Evolutionary conservation across 2,113 vertebrate genomes (phyloP).

Genomic region (Triplophysa siluroides): DNA sequence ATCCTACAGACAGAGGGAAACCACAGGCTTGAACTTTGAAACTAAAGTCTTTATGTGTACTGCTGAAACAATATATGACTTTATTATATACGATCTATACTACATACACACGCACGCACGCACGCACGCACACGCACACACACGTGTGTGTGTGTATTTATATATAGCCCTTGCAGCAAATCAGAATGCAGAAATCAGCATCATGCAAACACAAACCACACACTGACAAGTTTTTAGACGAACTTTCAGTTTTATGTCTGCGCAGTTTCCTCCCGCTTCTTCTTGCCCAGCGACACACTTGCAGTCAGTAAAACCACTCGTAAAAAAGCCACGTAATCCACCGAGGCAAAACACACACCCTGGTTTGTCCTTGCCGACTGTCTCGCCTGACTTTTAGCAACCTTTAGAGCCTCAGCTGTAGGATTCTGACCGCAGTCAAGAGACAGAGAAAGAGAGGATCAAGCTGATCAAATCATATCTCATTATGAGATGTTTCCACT

Average conservation of each 20-base stretch:
- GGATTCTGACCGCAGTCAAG: neutral
- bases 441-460: neutral
- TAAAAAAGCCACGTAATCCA: neutral
- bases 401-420: slow-evolving; percentile 8
- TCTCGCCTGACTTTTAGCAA: slow-evolving; percentile 27
- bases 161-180: too few species aligned
- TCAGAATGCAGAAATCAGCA: neutral
- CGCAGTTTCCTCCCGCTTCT: neutral
- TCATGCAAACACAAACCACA: neutral
- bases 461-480: too few species aligned
- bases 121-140: too few species aligned
- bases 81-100: too few species aligned
- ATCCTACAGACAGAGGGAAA: slow-evolving; percentile 3
- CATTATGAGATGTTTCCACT: too few species aligned
- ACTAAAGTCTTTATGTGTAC: neutral
- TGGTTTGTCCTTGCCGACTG: slow-evolving; percentile 39
- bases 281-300: neutral
- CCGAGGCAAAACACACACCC: slow-evolving; percentile 5
- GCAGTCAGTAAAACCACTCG: neutral
- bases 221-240: neutral
- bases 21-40: neutral
- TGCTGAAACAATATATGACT: too few species aligned
- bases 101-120: too few species aligned
- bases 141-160: too few species aligned
- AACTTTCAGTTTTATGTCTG: neutral